Conservation (phyloP, 2,113 vertebrate genomes). For the Corythoichthys haematopterus region DNA sequence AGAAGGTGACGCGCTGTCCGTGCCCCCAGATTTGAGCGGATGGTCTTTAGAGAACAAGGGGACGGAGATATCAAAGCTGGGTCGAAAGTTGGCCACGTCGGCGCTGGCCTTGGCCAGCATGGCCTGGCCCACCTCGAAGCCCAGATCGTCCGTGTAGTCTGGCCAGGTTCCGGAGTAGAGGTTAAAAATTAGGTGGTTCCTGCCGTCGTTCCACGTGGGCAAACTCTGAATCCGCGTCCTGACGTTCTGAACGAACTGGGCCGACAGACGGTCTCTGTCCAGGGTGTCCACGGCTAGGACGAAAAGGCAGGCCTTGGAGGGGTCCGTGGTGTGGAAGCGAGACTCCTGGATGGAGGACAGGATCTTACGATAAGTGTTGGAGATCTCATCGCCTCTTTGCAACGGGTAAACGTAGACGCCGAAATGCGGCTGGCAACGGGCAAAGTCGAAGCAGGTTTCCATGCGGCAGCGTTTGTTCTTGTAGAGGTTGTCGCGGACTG, state of each 20-base stretch:
- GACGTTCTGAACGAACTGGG: conserved; percentile 71
- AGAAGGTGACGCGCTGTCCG: conserved; percentile 57
- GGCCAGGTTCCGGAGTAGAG: conserved; percentile 79
- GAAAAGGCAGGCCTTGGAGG: conserved; percentile 70
- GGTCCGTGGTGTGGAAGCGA: conserved; percentile 71
- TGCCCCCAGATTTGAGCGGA: conserved; percentile 65
- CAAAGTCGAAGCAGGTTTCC: conserved; percentile 77
- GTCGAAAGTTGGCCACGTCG: conserved; percentile 71
- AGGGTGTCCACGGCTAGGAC: conserved; percentile 74
- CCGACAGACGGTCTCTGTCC: conserved; percentile 76
- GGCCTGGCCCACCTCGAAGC: conserved; percentile 77
- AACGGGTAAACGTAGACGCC: conserved; percentile 73
- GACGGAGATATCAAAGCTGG: conserved; percentile 75
- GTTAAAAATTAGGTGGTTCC: conserved; percentile 79
- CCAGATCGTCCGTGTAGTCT: conserved; percentile 76
- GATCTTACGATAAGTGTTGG: conserved; percentile 76
- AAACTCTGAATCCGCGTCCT: conserved; percentile 69
- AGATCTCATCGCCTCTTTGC: conserved; percentile 64
- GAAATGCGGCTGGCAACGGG: conserved; percentile 70
- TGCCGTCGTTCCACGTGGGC: conserved; percentile 74
- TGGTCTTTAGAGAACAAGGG: conserved; percentile 79
- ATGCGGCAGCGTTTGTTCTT: conserved; percentile 76
- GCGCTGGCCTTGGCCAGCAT: conserved; percentile 78
- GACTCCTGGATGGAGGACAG: conserved; percentile 72
- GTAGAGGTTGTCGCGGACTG: conserved; percentile 73